Base-by-base conservation (phyloP, 2,888 invertebrate genomes). In the Adineta ricciae region DNA sequence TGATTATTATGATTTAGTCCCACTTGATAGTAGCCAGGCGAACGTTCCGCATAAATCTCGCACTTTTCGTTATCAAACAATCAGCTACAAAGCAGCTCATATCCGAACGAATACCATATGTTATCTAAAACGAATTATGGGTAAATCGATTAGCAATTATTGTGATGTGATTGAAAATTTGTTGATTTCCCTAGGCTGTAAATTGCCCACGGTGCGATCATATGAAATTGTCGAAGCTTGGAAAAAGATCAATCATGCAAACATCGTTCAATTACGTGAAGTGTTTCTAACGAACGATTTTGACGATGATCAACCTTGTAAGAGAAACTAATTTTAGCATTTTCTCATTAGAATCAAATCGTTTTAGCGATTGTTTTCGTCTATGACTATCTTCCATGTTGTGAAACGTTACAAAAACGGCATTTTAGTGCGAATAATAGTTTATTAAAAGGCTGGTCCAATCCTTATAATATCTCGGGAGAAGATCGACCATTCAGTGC, bases 281-380 rank as follows among this genome's bases (percentile, higher is more conserved):
- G 94, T 95, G 88, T 96, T 97, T 91, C 94, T 95, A 56, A 97
- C 97, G 72, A 95, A 96, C 92, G 94, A 95, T 83, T 99, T 98
- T 91, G 95, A 95, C 88, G 98, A 98, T 92, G 89, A 89, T 32
- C 84, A 84, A 91, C 38, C 78, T 1, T 78, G 78, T 78, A 78
- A 14, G 32, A 4, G 32, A 32, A 64, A 32, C 4, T 64, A 2
- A 27, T 41, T 78, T 41, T n/a, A 32, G 46, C 5, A 46, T 7
- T 27, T 27, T 14, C 11, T n/a, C 7, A 56, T 9, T 64, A 0
- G 1, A 32, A 27, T 3, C 11, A 36, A n/a, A 8, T 19, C 32
- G 87, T 91, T 92, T 50, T 91, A 96, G 97, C 98, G 86, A 93
- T 97, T 92, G 93, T 98, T 88, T 94, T 98, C 91, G 96, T 97